A percentile compares a stretch with the other conserved stretches of the same genome.
These are phyloP conservation scores for Baronia brevicornis DNA, from an alignment of 2,888 invertebrate genomes.

Conservation along the genomic window DNA sequence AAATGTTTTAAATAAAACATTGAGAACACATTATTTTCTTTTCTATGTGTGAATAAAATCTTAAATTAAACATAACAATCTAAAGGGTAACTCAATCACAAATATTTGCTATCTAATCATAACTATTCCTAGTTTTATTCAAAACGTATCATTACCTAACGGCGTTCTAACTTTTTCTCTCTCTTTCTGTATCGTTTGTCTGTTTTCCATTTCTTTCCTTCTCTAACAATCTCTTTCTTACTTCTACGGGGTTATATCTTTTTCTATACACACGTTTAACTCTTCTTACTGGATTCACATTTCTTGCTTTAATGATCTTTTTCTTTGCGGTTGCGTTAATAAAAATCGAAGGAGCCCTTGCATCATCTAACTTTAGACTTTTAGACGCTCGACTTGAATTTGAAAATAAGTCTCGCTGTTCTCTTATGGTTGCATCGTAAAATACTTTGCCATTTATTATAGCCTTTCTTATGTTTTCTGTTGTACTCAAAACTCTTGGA, in stretches of 20 bases:
- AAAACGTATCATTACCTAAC: too few relatives aligned
- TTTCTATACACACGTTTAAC: slow-evolving; percentile 62
- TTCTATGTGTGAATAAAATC: too few relatives aligned
- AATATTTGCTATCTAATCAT: too few relatives aligned
- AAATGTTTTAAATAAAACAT: too few relatives aligned
- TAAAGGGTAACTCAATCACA: too few relatives aligned
- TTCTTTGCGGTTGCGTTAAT: slow-evolving; percentile 39
- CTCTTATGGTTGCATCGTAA: slow-evolving; percentile 63
- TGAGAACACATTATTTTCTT: too few relatives aligned
- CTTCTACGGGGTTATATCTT: slow-evolving; percentile 70
- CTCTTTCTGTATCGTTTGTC: slow-evolving; percentile 17
- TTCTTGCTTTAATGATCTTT: slow-evolving; percentile 50
- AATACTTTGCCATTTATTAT: slow-evolving; percentile 66
- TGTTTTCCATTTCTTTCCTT: slow-evolving; percentile 47
- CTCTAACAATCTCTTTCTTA: slow-evolving; percentile 63
- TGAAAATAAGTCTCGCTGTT: slow-evolving; percentile 44
- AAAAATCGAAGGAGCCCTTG: slow-evolving; percentile 35
- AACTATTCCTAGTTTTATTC: too few relatives aligned
- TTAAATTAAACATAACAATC: too few relatives aligned
- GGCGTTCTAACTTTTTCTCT: slow-evolving; percentile 19
- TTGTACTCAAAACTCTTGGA: slow-evolving; percentile 55
- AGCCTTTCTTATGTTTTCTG: slow-evolving; percentile 61
- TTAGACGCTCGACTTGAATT: slow-evolving; percentile 41
- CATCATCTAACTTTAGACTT: slow-evolving; percentile 33
- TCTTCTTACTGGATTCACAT: slow-evolving; percentile 55